Evolutionary conservation across 2,888 invertebrate species (phyloP).

Genomic region (Creontiades dilutus): DNA sequence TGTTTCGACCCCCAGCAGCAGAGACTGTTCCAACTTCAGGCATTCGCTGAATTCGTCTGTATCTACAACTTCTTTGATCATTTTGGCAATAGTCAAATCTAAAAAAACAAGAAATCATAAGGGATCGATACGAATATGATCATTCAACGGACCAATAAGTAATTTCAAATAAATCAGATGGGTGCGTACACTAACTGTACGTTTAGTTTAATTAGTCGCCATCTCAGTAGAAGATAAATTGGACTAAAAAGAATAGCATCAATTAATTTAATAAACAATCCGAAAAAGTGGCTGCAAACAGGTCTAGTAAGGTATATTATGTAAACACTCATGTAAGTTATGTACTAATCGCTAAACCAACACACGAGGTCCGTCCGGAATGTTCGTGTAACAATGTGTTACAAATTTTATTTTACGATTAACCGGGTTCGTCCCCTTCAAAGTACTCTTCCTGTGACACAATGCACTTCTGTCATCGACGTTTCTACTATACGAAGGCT

Average conservation of each 20-base stretch:
- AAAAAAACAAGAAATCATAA: constrained; percentile 75
- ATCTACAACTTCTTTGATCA: constrained; percentile 92
- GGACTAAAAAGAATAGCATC: no score
- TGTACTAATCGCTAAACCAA: no score
- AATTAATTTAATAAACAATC: no score
- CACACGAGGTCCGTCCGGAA: neutral
- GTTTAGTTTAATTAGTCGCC: no score
- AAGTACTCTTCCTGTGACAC: constrained; percentile 67
- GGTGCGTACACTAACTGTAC: no score
- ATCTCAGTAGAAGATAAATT: no score
- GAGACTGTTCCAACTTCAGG: constrained; percentile 93
- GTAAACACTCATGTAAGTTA: no score
- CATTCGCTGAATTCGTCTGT: constrained; percentile 88
- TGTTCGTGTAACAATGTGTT: neutral
- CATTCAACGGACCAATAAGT: no score
- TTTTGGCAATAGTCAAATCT: constrained; percentile 95
- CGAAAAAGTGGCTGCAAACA: no score
- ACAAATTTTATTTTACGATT: neutral
- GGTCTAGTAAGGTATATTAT: no score
- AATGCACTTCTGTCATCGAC: constrained; percentile 67
- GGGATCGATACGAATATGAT: no score
- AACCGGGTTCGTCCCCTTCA: constrained; percentile 37
- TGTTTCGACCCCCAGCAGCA: constrained; percentile 93
- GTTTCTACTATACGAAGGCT: constrained; percentile 67
- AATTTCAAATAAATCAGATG: no score